These are phyloP conservation scores for Atethmia centrago DNA, from an alignment of 2,888 invertebrate species.

Conservation along the genomic window DNA sequence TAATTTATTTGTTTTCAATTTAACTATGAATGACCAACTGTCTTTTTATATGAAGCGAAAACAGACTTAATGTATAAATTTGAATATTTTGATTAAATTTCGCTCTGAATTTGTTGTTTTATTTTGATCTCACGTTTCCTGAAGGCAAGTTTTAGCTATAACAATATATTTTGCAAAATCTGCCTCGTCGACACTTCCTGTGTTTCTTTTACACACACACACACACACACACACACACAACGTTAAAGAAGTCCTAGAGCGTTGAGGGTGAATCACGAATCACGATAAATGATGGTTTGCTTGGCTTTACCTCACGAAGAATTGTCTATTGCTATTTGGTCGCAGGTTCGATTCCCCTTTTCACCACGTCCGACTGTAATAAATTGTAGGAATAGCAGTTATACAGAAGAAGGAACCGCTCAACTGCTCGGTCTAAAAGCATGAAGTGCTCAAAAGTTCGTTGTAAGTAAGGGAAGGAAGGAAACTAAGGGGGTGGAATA, in stretches of 20 bases:
- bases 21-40: slow-evolving; percentile 82
- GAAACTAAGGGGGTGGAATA: too few relatives aligned
- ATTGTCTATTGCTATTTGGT: neutral
- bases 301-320: neutral
- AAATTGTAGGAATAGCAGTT: neutral
- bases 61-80: slow-evolving; percentile 86
- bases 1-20: slow-evolving; percentile 88
- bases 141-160: too few relatives aligned
- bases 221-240: neutral
- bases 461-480: too few relatives aligned
- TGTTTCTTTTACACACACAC: neutral
- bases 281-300: too few relatives aligned
- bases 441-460: neutral
- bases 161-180: neutral
- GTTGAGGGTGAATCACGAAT: neutral
- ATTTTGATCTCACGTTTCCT: slow-evolving; percentile 64
- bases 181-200: neutral
- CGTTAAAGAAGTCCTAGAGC: neutral
- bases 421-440: neutral
- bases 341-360: neutral
- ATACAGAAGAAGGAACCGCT: neutral
- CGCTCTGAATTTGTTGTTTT: slow-evolving; percentile 81
- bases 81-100: slow-evolving; percentile 88
- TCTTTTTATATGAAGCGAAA: slow-evolving; percentile 86
- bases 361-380: neutral